phyloP scores from a whole-genome alignment of 2,888 invertebrate species.

The Blera fallax region DNA sequence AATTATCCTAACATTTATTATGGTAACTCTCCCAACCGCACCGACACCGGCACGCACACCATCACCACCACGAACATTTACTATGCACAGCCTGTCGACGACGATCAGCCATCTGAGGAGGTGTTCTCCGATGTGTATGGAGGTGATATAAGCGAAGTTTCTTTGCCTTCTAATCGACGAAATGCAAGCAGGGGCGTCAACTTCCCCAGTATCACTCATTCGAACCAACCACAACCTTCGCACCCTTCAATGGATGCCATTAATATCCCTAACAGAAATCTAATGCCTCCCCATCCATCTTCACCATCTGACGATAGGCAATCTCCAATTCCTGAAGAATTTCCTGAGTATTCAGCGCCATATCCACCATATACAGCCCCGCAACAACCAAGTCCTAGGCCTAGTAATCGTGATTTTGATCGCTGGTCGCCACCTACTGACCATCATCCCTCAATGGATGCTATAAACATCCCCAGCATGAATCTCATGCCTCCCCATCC shows the following conservation, averaged over 20 bases:
- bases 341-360: neutral
- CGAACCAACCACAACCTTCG: neutral
- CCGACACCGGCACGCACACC: slow-evolving; percentile 39
- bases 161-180: slow-evolving; percentile 72
- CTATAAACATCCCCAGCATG: slow-evolving; percentile 40
- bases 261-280: slow-evolving; percentile 33
- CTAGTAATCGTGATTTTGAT: neutral
- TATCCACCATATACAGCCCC: neutral
- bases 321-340: slow-evolving; percentile 20
- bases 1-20: slow-evolving; percentile 54
- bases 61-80: slow-evolving; percentile 73
- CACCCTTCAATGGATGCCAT: slow-evolving; percentile 51
- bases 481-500: slow-evolving; percentile 58
- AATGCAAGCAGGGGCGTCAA: slow-evolving; percentile 73
- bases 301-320: slow-evolving; percentile 31
- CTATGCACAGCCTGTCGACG: slow-evolving; percentile 78
- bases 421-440: neutral
- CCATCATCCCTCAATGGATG: slow-evolving; percentile 22
- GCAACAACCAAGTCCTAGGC: neutral
- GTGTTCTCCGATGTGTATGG: slow-evolving; percentile 69
- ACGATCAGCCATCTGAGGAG: slow-evolving; percentile 75
- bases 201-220: neutral
- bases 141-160: slow-evolving; percentile 51
- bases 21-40: slow-evolving; percentile 23
- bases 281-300: slow-evolving; percentile 48